Conservation (phyloP, 2,113 vertebrate species). For the Craseonycteris thonglongyai region DNA sequence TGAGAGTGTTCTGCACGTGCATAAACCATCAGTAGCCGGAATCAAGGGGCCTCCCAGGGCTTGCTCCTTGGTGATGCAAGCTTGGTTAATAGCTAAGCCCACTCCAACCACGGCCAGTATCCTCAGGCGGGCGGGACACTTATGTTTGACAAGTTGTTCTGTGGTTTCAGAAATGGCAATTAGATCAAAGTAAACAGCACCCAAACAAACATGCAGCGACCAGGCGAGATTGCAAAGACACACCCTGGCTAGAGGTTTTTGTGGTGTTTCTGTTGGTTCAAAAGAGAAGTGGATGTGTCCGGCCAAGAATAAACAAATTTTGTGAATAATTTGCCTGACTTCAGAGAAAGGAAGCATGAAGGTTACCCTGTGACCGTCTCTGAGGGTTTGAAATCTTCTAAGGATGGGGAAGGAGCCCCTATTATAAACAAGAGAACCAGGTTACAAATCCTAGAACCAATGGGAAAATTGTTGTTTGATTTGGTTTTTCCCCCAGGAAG, state of each 20-base stretch:
- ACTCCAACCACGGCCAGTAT: slow-evolving; percentile 60
- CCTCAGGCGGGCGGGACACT: neutral
- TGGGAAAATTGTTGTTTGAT: neutral
- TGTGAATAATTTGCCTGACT: neutral
- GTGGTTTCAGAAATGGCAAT: slow-evolving; percentile 54
- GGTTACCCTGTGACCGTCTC: neutral
- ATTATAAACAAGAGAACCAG: neutral
- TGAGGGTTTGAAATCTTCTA: neutral
- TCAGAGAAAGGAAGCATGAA: neutral
- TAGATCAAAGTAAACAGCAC: slow-evolving; percentile 12
- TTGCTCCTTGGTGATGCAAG: neutral
- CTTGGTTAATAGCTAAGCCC: slow-evolving; percentile 58
- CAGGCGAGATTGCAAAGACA: neutral
- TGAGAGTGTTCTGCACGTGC: neutral
- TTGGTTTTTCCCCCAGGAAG: neutral
- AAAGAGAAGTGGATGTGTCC: neutral
- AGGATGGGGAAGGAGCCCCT: neutral
- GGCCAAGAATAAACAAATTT: neutral
- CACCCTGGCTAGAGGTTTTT: neutral
- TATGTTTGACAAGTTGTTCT: slow-evolving; percentile 33
- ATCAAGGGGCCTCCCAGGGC: neutral
- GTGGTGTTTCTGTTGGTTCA: neutral
- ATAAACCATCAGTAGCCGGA: neutral
- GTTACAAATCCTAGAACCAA: neutral
- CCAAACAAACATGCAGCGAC: neutral